Base-by-base conservation (phyloP, 2,797 vertebrate species). In the Falco peregrinus region DNA sequence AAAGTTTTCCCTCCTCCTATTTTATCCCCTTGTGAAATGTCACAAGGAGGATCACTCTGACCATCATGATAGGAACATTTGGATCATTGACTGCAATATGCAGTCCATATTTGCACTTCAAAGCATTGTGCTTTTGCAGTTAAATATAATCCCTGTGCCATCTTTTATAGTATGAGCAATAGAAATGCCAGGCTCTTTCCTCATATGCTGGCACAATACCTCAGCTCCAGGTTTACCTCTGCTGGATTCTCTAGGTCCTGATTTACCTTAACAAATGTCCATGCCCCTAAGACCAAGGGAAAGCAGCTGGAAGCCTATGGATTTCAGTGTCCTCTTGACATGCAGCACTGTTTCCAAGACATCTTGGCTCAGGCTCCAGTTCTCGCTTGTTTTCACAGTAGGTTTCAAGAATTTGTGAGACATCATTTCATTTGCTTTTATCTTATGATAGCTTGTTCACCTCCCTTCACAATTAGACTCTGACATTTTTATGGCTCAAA, bases 361-460 rank as follows among this genome's bases (percentile, higher is more conserved):
- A 87, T 24, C 63, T 67, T 65, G 41, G 76, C 73, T 88, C 65
- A 88, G 82, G 50, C 59, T 90, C 74, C 69, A 51, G 35, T 41
- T 94, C 87, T 76, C 57, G n/a, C 57, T 85, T 90, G 84, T 96
- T 90, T 96, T 90, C 80, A 95, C n/a, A 63, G 77, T 31, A 86
- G 86, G 71, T 77, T 96, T 96, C 81, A 77, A 87, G 64, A 90
- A 85, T 79, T 28, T 85, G 76, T 69, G 78, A 74, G 67, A 87
- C 75, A 89, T 63, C 18, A 1, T 70, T 97, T 89, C 64, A 45
- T 64, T 94, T 93, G 88, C 93, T 97, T 97, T 96, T 77, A 95
- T 94, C 90, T 94, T 89, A 50, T 13, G 79, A 86, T 84, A 90
- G 86, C 81, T 87, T 76, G 67, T 88, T 95, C 87, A 95, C 29